Evolutionary conservation across 1,140 invertebrate genomes (phyloP).

Genomic region (Scaptodrosophila lebanonensis): DNA sequence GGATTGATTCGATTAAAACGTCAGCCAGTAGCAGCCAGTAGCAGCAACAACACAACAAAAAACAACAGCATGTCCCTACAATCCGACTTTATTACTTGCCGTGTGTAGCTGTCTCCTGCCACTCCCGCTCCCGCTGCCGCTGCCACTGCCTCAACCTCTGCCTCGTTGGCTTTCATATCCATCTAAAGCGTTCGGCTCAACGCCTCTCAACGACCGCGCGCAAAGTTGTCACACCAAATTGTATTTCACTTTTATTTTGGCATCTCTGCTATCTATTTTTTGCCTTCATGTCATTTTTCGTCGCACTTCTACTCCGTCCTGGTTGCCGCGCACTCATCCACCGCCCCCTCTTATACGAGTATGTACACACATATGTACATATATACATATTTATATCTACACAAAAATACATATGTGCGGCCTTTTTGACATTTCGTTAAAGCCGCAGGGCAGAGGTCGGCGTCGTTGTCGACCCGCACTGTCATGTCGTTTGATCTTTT

Average conservation of each 20-base stretch:
- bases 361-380: background rate
- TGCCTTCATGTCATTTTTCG: slow-evolving; percentile 13
- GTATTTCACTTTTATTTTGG: slow-evolving; percentile 63
- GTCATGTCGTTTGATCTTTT: slow-evolving; percentile 74
- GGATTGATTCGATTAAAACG: slow-evolving; percentile 72
- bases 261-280: slow-evolving; percentile 53
- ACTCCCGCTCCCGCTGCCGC: no score
- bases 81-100: slow-evolving; percentile 36
- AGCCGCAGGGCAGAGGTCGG: slow-evolving; percentile 32
- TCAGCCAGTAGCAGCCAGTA: slow-evolving; percentile 53
- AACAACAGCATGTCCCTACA: slow-evolving; percentile 16
- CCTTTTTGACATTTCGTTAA: slow-evolving; percentile 60
- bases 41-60: slow-evolving; percentile 21
- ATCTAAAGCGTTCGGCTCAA: no score
- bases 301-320: slow-evolving; percentile 27
- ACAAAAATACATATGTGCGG: slow-evolving; percentile 27
- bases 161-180: slow-evolving; percentile 57
- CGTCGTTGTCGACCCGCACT: slow-evolving; percentile 35
- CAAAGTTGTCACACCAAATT: slow-evolving; percentile 70
- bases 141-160: background rate
- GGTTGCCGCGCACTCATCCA: background rate
- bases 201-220: slow-evolving; percentile 50
- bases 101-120: background rate
- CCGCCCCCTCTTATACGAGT: background rate
- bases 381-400: background rate